Base-by-base conservation (phyloP, 2,113 vertebrate species). In the Rhagologus leucostigma region DNA sequence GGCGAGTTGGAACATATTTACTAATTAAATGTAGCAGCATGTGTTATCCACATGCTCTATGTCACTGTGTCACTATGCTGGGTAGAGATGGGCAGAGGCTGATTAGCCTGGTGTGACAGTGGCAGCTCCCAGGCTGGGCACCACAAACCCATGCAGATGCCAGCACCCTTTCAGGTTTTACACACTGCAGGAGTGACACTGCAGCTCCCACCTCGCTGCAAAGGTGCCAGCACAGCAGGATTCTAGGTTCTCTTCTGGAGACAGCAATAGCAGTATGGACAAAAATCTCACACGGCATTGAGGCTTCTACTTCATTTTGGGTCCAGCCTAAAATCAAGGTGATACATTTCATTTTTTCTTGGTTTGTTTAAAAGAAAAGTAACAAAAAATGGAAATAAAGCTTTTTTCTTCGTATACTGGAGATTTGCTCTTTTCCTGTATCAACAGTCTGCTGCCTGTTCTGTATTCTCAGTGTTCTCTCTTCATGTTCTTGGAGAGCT, bases 121-220 rank as follows among this genome's bases (percentile, higher is more conserved):
- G 37, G 39, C 49, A 82, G 27, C 15, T 73, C 41, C 65, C 30
- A 24, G n/a, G 3, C 8, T 5, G 11, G 32, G 33, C 47, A 39
- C 24, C 46, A 46, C 39, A 60, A 60, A 10, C 35, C 16, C 15
- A 3, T 0, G 6, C 16, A 10, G 17, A 30, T 35, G 53, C 35
- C 19, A 44, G 29, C 60, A 35, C 29, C 23, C 37, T 70, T 35
- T n/a, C 20, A 6, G 35, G 11, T 3, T 12, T 71, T 17, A 13
- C 17, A 3, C 9, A 7, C 6, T 7, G 8, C 27, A 12, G 53
- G 37, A 29, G 18, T 26, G 55, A 21, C 11, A 13, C 11, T 2
- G 41, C 26, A 52, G 39, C 44, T 71, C 37, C n/a, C 3, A 19
- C 0, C 6, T 21, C 0, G 0, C 17, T 6, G 53, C 44, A 41